Percentiles rank a stretch among this genome's conserved stretches.
Conservation (phyloP, 2,113 vertebrate genomes). For the Raja brachyura region DNA sequence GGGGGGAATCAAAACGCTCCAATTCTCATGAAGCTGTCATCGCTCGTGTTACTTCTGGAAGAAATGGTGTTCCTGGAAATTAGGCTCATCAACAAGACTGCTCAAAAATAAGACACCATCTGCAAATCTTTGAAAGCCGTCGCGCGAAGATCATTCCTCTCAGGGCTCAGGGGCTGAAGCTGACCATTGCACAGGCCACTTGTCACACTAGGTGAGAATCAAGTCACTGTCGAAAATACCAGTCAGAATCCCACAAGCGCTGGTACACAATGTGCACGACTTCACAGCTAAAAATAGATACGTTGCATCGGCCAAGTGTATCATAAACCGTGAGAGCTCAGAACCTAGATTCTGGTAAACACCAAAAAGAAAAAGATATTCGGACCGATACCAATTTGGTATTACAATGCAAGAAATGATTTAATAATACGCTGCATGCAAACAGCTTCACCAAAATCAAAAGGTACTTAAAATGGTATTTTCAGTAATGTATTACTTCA, state of each 20-base stretch:
- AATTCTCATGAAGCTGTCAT: neutral
- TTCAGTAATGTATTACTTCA: neutral
- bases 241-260: slow-evolving; percentile 57
- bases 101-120: slow-evolving; percentile 43
- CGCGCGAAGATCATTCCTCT: slow-evolving; percentile 49
- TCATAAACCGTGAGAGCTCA: slow-evolving; percentile 62
- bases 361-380: slow-evolving; percentile 23
- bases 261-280: slow-evolving; percentile 56
- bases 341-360: slow-evolving; percentile 43
- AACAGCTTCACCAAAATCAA: neutral
- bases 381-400: neutral
- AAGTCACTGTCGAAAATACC: slow-evolving; percentile 62
- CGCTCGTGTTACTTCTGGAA: neutral
- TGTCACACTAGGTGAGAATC: slow-evolving; percentile 69
- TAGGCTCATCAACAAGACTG: slow-evolving; percentile 2
- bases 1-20: neutral
- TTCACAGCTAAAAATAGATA: slow-evolving; percentile 74
- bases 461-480: neutral
- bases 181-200: slow-evolving; percentile 71
- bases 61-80: neutral
- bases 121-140: slow-evolving; percentile 43
- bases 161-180: slow-evolving; percentile 64
- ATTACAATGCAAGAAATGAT: neutral
- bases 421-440: neutral
- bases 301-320: slow-evolving; percentile 70